These are phyloP conservation scores for Norana najaformis DNA, from an alignment of 2,888 invertebrate genomes.

Conservation along the genomic window DNA sequence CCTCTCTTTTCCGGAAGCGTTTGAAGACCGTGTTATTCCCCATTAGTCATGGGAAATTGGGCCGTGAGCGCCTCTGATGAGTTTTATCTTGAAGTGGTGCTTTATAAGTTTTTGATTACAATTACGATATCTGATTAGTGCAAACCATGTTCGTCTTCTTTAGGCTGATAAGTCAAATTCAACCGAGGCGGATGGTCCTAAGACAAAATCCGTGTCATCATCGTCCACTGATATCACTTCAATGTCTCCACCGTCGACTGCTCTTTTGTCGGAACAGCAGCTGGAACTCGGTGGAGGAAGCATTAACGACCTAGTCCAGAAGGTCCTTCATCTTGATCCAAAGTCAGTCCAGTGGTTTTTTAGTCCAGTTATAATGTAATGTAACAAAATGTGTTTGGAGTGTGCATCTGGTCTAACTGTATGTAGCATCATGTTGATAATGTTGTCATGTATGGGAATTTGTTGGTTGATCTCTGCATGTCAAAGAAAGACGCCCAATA, in stretches of 20 bases:
- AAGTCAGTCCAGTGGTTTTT: conserved; percentile 48
- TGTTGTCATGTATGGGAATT: not conserved
- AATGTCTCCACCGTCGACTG: not conserved
- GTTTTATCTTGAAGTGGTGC: too few relatives aligned
- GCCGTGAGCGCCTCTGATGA: too few relatives aligned
- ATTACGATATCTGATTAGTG: too few relatives aligned
- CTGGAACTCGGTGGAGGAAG: conserved; percentile 30
- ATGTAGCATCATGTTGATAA: not conserved
- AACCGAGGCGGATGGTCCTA: not conserved
- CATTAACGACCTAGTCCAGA: conserved; percentile 51
- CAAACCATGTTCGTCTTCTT: too few relatives aligned
- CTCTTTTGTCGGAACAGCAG: not conserved
- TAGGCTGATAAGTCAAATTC: conserved; percentile 9
- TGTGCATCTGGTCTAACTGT: not conserved
- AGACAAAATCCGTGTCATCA: not conserved
- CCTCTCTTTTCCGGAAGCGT: too few relatives aligned
- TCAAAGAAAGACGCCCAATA: not conserved
- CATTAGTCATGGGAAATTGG: too few relatives aligned
- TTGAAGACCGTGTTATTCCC: too few relatives aligned
- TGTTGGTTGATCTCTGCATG: not conserved
- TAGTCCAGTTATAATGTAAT: not conserved
- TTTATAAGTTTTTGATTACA: too few relatives aligned
- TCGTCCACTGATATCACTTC: not conserved
- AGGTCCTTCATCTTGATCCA: conserved; percentile 54
- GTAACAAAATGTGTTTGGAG: not conserved